phyloP scores from a whole-genome alignment of 1,140 invertebrate species.

The Drosophila virilis region DNA sequence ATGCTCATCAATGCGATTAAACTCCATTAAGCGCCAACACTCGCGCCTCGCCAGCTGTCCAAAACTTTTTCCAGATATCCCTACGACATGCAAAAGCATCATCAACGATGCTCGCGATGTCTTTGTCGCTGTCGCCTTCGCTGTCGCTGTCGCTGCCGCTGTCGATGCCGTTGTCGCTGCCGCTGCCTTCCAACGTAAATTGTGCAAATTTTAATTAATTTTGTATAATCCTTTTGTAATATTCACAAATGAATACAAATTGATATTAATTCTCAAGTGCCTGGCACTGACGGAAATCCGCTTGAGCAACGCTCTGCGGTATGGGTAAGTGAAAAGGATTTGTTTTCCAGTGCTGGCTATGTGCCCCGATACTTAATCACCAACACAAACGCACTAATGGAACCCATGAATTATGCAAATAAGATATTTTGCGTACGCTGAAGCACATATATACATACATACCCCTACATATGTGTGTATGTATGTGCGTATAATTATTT shows the following conservation, averaged over 20 bases:
- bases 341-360: constrained; percentile 10
- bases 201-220: constrained; percentile 81
- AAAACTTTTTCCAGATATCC: constrained; percentile 43
- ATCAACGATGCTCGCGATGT: constrained; percentile 12
- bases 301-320: constrained; percentile 16
- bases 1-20: constrained; percentile 80
- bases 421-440: constrained; percentile 18
- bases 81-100: constrained; percentile 10
- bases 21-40: constrained; percentile 73
- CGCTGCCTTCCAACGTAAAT: constrained; percentile 36
- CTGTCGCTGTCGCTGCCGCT: not conserved
- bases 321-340: constrained; percentile 48
- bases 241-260: constrained; percentile 82
- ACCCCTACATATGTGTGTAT: not conserved
- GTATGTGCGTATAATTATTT: constrained; percentile 19
- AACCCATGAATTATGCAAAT: constrained; percentile 76
- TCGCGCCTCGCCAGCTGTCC: constrained; percentile 51
- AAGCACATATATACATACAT: not conserved
- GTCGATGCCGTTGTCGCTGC: constrained; percentile 2
- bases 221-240: constrained; percentile 80
- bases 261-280: constrained; percentile 79
- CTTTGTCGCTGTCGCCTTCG: not conserved
- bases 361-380: constrained; percentile 17
- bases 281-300: constrained; percentile 63
- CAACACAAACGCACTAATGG: constrained; percentile 36